Base-by-base conservation (phyloP, 2,797 vertebrate species). In the Enteromius argenteus region DNA sequence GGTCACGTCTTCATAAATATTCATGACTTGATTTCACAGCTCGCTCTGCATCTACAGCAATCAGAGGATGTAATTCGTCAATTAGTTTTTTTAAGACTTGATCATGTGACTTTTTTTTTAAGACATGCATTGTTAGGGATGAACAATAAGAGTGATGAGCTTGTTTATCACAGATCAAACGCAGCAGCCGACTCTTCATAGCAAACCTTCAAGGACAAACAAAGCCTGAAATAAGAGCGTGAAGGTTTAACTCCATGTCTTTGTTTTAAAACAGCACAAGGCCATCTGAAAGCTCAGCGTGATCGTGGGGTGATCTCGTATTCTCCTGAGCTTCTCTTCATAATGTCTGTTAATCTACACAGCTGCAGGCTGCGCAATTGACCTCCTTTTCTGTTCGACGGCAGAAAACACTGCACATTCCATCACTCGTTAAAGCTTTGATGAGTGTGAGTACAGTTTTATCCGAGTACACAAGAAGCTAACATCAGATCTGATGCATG, bases 1-100 rank as follows among this genome's bases (percentile, higher is more conserved):
- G 92, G 93, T 94, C 91, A 91, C 91, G 91, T 93, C 92, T 86
- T 94, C 93, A 94, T 94, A 87, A 92, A 95, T 94, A 95, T 95
- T 95, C 93, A 94, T 76, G 77, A 90, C 91, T 73, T 88, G 88
- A 73, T 91, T 92, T 93, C 91, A 89, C 91, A 92, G 90, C 93
- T 94, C 91, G 90, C 93, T 92, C 93, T 90, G 91, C 92, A 91
- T 91, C 91, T 91, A 92, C 89, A 88, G 92, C 73, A 92, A 92
- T 91, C 90, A 89, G 87, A 75, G 89, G 89, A 91, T 81, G 85
- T 90, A 1, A 46, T 77, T 77, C 15, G 30, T 32, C 58, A 21
- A 46, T 30, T 56, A 1, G n/a, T 10, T 93, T 85, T 85, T 80
- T 42, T 56, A 42, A 89, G 91, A 91, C 85, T 87, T 89, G 86